A percentile compares a stretch with the other conserved stretches of the same genome.
phyloP scores from a whole-genome alignment of 2,888 invertebrate genomes.

The Chrysolina americana region DNA sequence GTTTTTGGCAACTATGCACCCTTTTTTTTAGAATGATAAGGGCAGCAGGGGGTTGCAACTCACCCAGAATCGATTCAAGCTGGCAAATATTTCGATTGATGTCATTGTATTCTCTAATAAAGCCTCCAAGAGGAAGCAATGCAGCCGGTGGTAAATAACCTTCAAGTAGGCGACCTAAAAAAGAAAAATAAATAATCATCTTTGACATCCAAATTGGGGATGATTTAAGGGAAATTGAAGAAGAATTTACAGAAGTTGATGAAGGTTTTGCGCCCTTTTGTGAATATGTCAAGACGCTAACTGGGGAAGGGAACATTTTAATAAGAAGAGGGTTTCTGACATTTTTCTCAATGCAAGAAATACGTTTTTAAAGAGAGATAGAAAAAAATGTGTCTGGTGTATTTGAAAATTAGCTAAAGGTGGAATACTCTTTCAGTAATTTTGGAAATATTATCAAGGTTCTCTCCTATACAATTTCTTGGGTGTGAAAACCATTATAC shows the following conservation, averaged over 20 bases:
- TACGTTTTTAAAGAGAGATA: not conserved
- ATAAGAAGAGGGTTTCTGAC: not conserved
- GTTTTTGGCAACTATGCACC: no score
- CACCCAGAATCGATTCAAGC: conserved; percentile 9
- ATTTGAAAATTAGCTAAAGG: not conserved
- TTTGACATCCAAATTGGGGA: no score
- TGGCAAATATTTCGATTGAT: conserved; percentile 13
- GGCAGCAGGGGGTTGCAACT: conserved; percentile 13
- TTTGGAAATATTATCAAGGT: not conserved
- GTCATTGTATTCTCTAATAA: no score
- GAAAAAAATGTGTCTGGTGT: not conserved
- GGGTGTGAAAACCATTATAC: not conserved
- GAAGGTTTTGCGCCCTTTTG: no score
- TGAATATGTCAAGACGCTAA: no score
- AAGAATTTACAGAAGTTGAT: no score
- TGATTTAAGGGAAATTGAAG: no score
- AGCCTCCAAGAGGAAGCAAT: no score
- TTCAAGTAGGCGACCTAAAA: no score
- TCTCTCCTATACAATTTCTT: not conserved
- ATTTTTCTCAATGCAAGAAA: not conserved
- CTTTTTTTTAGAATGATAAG: no score
- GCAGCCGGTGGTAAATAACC: no score
- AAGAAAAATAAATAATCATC: no score
- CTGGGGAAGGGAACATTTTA: not conserved
- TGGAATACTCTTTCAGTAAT: not conserved